Percentiles rank a stretch among this genome's conserved stretches.
Conservation (phyloP, 2,888 invertebrate genomes). For the Nomada ferruginata region DNA sequence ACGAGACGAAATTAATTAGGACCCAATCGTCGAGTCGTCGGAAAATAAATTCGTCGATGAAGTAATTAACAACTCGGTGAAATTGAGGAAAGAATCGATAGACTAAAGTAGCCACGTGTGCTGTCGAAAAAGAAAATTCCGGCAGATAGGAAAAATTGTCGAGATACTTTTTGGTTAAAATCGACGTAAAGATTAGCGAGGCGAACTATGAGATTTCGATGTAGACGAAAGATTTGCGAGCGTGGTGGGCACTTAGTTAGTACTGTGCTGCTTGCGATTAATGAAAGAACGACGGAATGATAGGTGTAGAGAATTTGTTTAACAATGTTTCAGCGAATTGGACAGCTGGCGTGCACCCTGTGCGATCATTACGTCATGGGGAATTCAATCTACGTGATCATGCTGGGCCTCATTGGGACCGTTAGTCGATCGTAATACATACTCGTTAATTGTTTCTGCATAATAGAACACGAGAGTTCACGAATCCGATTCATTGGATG, state of each 20-base stretch:
- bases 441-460: slow-evolving; percentile 55
- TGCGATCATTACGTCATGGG: slow-evolving; percentile 80
- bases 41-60: background rate
- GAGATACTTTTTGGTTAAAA: slow-evolving; percentile 1
- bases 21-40: background rate
- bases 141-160: background rate
- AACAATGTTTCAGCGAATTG: slow-evolving; percentile 67
- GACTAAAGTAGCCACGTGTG: too few relatives aligned
- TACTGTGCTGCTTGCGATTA: background rate
- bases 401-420: slow-evolving; percentile 81
- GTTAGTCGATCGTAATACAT: slow-evolving; percentile 80
- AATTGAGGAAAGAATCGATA: background rate
- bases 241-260: slow-evolving; percentile 57
- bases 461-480: slow-evolving; percentile 25
- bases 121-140: background rate
- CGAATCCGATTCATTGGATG: slow-evolving; percentile 9
- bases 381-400: slow-evolving; percentile 78
- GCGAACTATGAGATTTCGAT: slow-evolving; percentile 65
- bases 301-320: background rate
- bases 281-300: background rate
- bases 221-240: slow-evolving; percentile 58
- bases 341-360: slow-evolving; percentile 76
- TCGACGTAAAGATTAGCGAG: background rate
- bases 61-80: background rate
- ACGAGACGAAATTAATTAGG: background rate